Evolutionary conservation across 2,888 invertebrate genomes (phyloP).

Genomic region (Trichogramma dendrolimi): DNA sequence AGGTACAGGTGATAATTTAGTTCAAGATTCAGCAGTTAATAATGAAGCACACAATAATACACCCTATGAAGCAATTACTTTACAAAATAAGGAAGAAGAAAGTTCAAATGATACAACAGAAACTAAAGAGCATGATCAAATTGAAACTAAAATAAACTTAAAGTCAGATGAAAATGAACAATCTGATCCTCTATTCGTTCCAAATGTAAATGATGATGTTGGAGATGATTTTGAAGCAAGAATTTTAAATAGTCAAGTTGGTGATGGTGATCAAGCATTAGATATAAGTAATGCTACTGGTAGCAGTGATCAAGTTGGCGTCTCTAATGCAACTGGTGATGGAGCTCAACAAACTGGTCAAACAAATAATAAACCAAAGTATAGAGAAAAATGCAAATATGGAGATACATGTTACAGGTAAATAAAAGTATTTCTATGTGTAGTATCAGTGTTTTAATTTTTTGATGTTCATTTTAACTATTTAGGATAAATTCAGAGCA

Average conservation of each 20-base stretch:
- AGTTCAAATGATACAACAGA: not conserved
- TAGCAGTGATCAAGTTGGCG: constrained; percentile 6
- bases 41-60: not conserved
- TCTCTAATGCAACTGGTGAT: constrained; percentile 2
- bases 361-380: constrained; percentile 10
- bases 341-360: not conserved
- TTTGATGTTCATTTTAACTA: not conserved
- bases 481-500: constrained; percentile 56
- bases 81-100: not conserved
- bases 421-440: constrained; percentile 18
- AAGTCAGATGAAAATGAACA: not conserved
- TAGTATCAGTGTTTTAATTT: constrained; percentile 1
- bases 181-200: not conserved
- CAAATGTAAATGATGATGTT: not conserved
- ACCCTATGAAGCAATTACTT: not conserved
- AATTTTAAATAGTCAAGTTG: not conserved
- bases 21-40: not conserved
- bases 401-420: constrained; percentile 64
- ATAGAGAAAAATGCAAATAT: constrained; percentile 62
- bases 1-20: not conserved
- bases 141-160: not conserved
- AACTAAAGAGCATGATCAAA: not conserved
- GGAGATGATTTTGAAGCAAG: not conserved
- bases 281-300: not conserved
- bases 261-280: not conserved